Base-by-base conservation (phyloP, 2,797 vertebrate species). In the Falco novaeseelandiae region DNA sequence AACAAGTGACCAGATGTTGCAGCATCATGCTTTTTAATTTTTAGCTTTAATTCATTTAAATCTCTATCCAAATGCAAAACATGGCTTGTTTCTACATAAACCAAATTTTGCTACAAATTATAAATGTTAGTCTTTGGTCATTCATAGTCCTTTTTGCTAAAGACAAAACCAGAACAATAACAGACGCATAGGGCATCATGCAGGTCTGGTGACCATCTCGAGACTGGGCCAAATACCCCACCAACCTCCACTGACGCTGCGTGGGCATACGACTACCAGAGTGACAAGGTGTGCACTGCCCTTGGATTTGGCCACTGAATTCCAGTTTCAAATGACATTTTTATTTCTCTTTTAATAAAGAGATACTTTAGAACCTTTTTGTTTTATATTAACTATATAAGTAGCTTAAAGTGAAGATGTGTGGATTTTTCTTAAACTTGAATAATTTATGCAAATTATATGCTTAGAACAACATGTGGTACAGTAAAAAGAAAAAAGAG, bases 1-100 rank as follows among this genome's bases (percentile, higher is more conserved):
- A 98, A 97, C 97, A 98, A 98, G 98, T 98, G 98, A 98, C 98
- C 97, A 97, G 96, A 98, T 97, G 96, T 98, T 97, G 97, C 97
- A 97, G 97, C 98, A 98, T 98, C 96, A 80, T 98, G 98, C 98
- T 97, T 97, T 98, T 98, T 98, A 98, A 97, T 98, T 98, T 98
- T 98, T 98, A 98, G 98, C 98, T 99, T 99, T 98, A 99, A 98
- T 98, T 98, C 97, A 98, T 98, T 99, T 98, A 98, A 98, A 98
- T 98, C 98, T 98, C 98, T 99, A 98, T 98, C 98, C 98, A 98
- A 98, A 98, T 99, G 98, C 98, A 99, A 99, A 98, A 98, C 98
- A 98, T 98, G 98, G 96, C 98, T 99, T 98, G 98, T 99, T 99
- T 99, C 98, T 99, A 98, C 98, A 99, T 98, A 99, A 99, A 99